Percentiles rank a stretch among this genome's conserved stretches.
Evolutionary conservation across 2,113 vertebrate genomes (phyloP).

Genomic region (Synchiropus splendidus): DNA sequence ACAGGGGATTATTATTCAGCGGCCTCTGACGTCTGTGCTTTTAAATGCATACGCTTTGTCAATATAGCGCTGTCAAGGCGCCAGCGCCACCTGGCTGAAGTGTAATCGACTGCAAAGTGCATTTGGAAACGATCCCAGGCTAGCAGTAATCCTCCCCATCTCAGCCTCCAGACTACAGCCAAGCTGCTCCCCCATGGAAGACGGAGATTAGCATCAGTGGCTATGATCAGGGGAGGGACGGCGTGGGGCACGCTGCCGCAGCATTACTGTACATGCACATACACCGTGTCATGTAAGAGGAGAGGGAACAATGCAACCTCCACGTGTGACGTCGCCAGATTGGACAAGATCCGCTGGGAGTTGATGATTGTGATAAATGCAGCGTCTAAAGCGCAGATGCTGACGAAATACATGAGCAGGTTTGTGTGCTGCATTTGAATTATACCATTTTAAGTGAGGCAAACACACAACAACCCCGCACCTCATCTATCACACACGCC

Average conservation of each 20-base stretch:
- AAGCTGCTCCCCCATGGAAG: conserved; percentile 33
- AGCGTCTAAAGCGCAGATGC: conserved; percentile 34
- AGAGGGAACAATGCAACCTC: conserved; percentile 18
- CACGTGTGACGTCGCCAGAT: conserved; percentile 24
- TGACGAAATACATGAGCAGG: conserved; percentile 32
- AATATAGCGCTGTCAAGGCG: conserved; percentile 40
- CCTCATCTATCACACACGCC: conserved; percentile 6
- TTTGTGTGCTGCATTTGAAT: conserved; percentile 35
- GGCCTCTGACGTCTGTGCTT: conserved; percentile 29
- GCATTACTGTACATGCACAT: conserved; percentile 38
- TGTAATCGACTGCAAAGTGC: conserved; percentile 63
- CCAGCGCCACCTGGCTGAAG: conserved; percentile 58
- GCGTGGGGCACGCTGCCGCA: conserved; percentile 32
- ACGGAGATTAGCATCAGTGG: conserved; percentile 45
- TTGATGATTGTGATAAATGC: conserved; percentile 45
- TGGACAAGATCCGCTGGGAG: conserved; percentile 23
- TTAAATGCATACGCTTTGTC: conserved; percentile 50
- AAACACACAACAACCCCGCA: conserved; percentile 1
- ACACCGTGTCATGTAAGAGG: conserved; percentile 34
- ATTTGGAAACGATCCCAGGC: conserved; percentile 52
- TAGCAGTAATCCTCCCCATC: conserved; percentile 39
- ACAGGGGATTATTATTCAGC: conserved; percentile 28
- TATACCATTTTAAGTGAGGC: conserved; percentile 35
- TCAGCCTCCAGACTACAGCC: conserved; percentile 26
- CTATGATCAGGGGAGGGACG: conserved; percentile 23